A percentile compares a stretch with the other conserved stretches of the same genome.
Evolutionary conservation across 2,113 vertebrate species (phyloP).

Genomic region (Calidris pugnax): DNA sequence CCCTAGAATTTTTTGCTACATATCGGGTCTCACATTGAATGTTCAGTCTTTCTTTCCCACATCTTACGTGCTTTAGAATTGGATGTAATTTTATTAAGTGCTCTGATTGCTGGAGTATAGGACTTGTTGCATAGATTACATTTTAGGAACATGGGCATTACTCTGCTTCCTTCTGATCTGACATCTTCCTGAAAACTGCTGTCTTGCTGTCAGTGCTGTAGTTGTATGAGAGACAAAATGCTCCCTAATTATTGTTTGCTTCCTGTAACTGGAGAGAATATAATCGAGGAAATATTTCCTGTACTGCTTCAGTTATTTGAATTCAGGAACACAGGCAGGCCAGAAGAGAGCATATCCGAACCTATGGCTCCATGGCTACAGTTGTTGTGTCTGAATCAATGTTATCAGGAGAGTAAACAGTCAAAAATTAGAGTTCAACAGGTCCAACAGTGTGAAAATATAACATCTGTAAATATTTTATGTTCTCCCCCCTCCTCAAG

Average conservation of each 20-base stretch:
- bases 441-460: not conserved
- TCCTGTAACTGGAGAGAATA: not conserved
- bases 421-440: not conserved
- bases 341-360: not conserved
- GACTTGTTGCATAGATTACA: not conserved
- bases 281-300: not conserved
- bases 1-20: not conserved
- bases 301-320: not conserved
- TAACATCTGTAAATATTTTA: not conserved
- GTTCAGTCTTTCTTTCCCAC: not conserved
- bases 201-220: not conserved
- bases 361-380: not conserved
- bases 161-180: not conserved
- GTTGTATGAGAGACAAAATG: not conserved
- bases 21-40: not conserved
- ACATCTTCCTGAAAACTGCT: not conserved
- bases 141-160: not conserved
- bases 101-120: not conserved
- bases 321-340: not conserved
- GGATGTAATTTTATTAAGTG: not conserved
- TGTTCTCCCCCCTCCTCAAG: not conserved
- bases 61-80: not conserved
- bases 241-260: not conserved
- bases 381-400: not conserved
- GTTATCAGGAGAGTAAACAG: not conserved